Percentiles rank a stretch among this genome's conserved stretches.
Conservation (phyloP, 1,140 invertebrate species). For the Monomorium pharaonis region DNA sequence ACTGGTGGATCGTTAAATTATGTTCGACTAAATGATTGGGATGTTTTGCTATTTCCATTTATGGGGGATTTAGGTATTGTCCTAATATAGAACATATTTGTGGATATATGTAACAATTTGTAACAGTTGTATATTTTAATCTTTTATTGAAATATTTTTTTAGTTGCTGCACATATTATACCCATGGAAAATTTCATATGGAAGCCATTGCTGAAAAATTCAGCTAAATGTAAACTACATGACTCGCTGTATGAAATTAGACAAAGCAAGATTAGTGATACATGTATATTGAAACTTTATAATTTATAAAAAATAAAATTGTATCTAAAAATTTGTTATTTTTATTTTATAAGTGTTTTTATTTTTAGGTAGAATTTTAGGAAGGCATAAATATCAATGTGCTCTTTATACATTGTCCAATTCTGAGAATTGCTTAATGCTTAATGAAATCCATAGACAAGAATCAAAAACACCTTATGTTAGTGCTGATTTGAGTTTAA, state of each 20-base stretch:
- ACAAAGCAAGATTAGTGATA: constrained; percentile 61
- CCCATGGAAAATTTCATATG: constrained; percentile 68
- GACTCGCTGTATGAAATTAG: constrained; percentile 75
- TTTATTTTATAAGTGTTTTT: neutral
- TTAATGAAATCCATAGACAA: constrained; percentile 68
- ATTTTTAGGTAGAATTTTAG: constrained; percentile 73
- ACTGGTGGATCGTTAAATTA: constrained; percentile 79
- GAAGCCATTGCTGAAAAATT: constrained; percentile 76
- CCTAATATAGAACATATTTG: constrained; percentile 20
- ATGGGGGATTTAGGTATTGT: constrained; percentile 75
- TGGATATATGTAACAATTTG: constrained; percentile 34
- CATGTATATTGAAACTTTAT: constrained; percentile 68
- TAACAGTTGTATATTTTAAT: constrained; percentile 14
- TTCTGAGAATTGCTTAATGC: constrained; percentile 61
- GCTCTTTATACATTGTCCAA: constrained; percentile 71
- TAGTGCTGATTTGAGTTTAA: constrained; percentile 74
- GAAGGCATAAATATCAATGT: constrained; percentile 73
- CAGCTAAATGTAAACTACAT: constrained; percentile 74
- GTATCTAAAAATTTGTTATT: neutral
- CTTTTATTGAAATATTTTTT: constrained; percentile 35
- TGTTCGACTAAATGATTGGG: constrained; percentile 65
- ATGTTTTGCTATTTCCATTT: constrained; percentile 81
- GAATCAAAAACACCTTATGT: constrained; percentile 68
- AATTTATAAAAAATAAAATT: constrained; percentile 5
- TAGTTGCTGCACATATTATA: constrained; percentile 74